Evolutionary conservation across 2,113 vertebrate genomes (phyloP).

Genomic region (Pongo abelii): DNA sequence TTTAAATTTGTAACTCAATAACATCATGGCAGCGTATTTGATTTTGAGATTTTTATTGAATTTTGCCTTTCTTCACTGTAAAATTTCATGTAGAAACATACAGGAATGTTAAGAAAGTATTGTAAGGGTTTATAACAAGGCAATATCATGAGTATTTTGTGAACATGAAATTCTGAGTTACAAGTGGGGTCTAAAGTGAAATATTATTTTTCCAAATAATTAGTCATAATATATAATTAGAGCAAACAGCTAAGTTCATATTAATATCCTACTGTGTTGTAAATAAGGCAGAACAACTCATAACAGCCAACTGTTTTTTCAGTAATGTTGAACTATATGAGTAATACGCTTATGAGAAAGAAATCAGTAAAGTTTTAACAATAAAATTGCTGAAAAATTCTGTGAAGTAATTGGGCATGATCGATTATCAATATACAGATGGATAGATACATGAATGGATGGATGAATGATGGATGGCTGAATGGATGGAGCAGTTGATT

Average conservation of each 20-base stretch:
- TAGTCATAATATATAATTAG: neutral
- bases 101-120: neutral
- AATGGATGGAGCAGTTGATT: neutral
- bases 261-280: neutral
- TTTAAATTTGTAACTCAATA: constrained; percentile 66
- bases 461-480: neutral
- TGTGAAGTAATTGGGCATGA: neutral
- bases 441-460: neutral
- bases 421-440: neutral
- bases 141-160: neutral
- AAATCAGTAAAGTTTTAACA: neutral
- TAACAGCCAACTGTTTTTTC: neutral
- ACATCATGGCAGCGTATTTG: neutral
- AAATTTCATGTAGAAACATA: constrained; percentile 6
- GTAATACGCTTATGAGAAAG: neutral
- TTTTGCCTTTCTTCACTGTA: neutral
- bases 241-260: neutral
- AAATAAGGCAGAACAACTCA: neutral
- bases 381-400: neutral
- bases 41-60: constrained; percentile 6
- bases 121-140: neutral
- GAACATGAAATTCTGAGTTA: constrained; percentile 12
- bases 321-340: neutral
- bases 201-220: constrained; percentile 5
- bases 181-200: neutral